Conservation (phyloP, 2,888 invertebrate genomes). For the Apotomis capreana region DNA sequence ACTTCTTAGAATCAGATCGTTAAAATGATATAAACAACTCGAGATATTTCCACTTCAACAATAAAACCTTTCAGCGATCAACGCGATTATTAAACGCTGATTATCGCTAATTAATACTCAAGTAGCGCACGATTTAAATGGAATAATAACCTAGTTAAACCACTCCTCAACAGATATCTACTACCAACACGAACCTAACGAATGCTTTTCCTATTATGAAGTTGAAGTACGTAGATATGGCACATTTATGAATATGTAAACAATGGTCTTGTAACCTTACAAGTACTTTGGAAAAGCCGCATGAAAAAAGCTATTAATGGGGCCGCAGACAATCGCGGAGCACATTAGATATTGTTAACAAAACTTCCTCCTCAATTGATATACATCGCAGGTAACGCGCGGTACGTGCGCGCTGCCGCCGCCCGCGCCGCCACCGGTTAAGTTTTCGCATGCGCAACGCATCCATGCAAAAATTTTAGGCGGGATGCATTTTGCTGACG, state of each 20-base stretch:
- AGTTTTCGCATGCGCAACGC: constrained; percentile 79
- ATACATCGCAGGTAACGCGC: constrained; percentile 81
- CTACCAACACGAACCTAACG: constrained; percentile 22
- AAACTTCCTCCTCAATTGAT: constrained; percentile 82
- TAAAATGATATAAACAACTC: constrained; percentile 57
- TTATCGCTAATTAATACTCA: constrained; percentile 77
- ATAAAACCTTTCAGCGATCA: constrained; percentile 67
- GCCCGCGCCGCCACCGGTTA: constrained; percentile 53
- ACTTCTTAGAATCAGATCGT: constrained; percentile 34
- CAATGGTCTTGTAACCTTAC: constrained; percentile 66
- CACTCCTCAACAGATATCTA: constrained; percentile 66
- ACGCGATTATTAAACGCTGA: constrained; percentile 69
- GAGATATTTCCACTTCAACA: constrained; percentile 65
- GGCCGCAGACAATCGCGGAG: constrained; percentile 71
- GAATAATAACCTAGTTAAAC: constrained; percentile 79
- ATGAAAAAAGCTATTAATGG: constrained; percentile 76
- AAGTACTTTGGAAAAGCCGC: constrained; percentile 66
- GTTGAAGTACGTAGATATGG: constrained; percentile 15
- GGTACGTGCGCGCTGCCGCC: constrained; percentile 70
- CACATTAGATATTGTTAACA: constrained; percentile 83
- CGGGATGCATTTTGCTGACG: constrained; percentile 78
- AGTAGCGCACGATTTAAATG: constrained; percentile 72
- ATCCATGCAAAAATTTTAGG: constrained; percentile 82
- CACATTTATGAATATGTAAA: constrained; percentile 60
- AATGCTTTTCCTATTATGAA: constrained; percentile 29